phyloP scores from a whole-genome alignment of 1,140 invertebrate species.

The Hestina assimilis region DNA sequence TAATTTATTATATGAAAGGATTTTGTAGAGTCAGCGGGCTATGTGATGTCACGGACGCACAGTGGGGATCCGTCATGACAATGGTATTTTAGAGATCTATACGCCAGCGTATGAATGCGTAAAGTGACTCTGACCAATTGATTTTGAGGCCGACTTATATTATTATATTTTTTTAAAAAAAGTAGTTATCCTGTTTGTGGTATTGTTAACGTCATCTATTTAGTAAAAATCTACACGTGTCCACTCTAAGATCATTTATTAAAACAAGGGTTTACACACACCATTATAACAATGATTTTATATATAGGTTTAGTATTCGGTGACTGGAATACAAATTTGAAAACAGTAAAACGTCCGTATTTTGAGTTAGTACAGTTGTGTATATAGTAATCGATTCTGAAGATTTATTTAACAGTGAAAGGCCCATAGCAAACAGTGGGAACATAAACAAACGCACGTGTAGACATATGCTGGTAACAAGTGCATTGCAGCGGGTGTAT shows the following conservation, averaged over 20 bases:
- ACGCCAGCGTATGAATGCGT: slow-evolving; percentile 43
- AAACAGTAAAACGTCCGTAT: neutral
- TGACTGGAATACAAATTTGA: neutral
- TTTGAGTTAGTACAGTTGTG: slow-evolving; percentile 11
- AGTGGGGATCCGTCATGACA: slow-evolving; percentile 59
- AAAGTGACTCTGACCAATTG: slow-evolving; percentile 71
- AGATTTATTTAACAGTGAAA: slow-evolving; percentile 36
- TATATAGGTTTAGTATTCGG: neutral
- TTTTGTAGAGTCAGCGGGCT: slow-evolving; percentile 33
- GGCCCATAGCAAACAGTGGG: slow-evolving; percentile 58
- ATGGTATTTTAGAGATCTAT: slow-evolving; percentile 49
- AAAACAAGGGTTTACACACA: too few species aligned
- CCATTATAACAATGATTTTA: neutral
- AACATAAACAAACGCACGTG: slow-evolving; percentile 70
- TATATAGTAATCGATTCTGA: slow-evolving; percentile 18
- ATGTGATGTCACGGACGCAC: slow-evolving; percentile 50
- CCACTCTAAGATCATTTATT: too few species aligned
- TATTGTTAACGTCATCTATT: too few species aligned
- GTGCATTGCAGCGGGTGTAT: slow-evolving; percentile 52
- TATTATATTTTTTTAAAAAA: too few species aligned
- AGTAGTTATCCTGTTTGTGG: too few species aligned
- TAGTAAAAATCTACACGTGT: too few species aligned
- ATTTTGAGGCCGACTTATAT: slow-evolving; percentile 66
- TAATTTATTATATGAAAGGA: slow-evolving; percentile 40
- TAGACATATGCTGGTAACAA: slow-evolving; percentile 64